Base-by-base conservation (phyloP, 2,113 vertebrate genomes). In the Heteronetta atricapilla region DNA sequence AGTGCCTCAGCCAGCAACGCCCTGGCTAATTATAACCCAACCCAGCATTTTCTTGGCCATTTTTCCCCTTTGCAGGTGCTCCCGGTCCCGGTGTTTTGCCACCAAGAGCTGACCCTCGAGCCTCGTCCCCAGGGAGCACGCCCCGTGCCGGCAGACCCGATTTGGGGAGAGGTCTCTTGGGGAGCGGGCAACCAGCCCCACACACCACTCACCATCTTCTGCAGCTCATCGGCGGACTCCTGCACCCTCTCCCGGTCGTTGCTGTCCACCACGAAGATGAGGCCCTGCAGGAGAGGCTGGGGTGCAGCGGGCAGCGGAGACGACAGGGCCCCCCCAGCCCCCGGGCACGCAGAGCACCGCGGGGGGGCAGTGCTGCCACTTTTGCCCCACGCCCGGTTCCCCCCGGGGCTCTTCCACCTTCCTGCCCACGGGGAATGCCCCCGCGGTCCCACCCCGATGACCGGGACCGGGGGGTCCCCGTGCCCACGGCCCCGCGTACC, bases 261-360 rank as follows among this genome's bases (percentile, higher is more conserved):
- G 93, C 99, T 99, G 98, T 99, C 99, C 92, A 99, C 99, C 88
- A 99, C 99, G 50, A 99, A 99, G 98, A 99, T 99, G 84, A 99
- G 98, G 76, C 99, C 99, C 99, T 99, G 81, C 3, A 26, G 42
- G 33, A 63, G 55, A 72, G 64, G 33, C 79, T 86, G 63, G 36
- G 50, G 38, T 56, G 81, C 55, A 22, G 91, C 8, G 1, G 21
- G 50, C 21, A 60, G 53, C 1, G 0, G n/a, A 48, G 20, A 6
- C 33, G 23, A 29, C 20, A 25, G 34, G 53, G n/a, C 50, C 62
- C 23, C 23, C 62, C 62, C 25, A 42, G 12, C 63, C 11, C 38
- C 38, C 11, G 6, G 50, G 12, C 50, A 52, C 23, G 50, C 6
- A 13, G 50, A 36, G 38, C 64, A 17, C 22, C 10, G 8, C 9